Evolutionary conservation across 37 sponge, comb jelly and placozoan genomes (phyloP).

Genomic region (Cladorhizidae sp.): DNA sequence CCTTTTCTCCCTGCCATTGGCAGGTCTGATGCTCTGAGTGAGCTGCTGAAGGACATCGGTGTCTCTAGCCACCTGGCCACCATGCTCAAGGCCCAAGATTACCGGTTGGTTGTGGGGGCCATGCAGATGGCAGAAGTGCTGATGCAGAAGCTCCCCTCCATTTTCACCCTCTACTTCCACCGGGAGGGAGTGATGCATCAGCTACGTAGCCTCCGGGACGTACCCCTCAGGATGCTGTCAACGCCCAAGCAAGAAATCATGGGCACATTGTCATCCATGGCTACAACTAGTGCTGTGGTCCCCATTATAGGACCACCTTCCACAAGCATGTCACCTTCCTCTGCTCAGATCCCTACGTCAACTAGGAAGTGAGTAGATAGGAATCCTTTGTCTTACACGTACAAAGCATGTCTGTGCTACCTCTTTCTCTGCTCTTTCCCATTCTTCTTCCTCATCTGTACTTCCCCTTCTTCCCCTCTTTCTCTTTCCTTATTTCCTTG

Average conservation of each 20-base stretch:
- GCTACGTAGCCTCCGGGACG: constrained; percentile 35
- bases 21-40: constrained; percentile 63
- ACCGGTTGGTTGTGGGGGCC: constrained; percentile 41
- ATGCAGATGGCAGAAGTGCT: constrained; percentile 87
- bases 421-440: not conserved
- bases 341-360: constrained; percentile 26
- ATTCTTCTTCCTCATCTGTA: not conserved
- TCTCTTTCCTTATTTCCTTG: not conserved
- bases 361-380: constrained; percentile 29
- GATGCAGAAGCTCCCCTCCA: constrained; percentile 86
- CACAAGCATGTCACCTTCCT: not conserved
- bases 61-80: constrained; percentile 82
- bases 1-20: not conserved
- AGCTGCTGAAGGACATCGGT: constrained; percentile 66
- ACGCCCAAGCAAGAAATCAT: constrained; percentile 55
- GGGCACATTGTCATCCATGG: not conserved
- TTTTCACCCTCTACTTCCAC: constrained; percentile 84
- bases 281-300: not conserved
- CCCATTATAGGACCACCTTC: not conserved
- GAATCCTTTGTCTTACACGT: not conserved
- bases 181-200: constrained; percentile 91
- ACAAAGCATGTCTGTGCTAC: too few relatives aligned
- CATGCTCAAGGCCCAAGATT: constrained; percentile 74
- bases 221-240: constrained; percentile 49
- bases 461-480: not conserved